phyloP scores from a whole-genome alignment of 64 coral and sea anemone genomes.

The Orbicella faveolata region DNA sequence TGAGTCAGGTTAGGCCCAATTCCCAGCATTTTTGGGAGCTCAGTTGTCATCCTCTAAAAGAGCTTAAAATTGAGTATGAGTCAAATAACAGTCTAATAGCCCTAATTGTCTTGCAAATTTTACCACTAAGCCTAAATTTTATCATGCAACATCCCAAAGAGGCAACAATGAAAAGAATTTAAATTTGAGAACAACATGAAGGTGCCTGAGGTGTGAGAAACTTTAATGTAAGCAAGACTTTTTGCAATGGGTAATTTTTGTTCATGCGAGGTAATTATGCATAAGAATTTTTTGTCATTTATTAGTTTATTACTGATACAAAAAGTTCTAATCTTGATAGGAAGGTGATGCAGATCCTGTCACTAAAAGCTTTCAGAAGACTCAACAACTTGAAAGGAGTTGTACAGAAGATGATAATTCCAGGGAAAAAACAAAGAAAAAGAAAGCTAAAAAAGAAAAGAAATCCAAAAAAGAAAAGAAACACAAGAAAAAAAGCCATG shows the following conservation, averaged over 20 bases:
- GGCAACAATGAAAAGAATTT: no score
- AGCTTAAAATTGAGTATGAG: no score
- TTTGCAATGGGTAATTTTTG: not conserved
- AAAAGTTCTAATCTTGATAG: not conserved
- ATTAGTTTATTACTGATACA: not conserved
- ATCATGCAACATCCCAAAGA: no score
- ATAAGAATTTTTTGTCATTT: not conserved
- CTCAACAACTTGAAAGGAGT: not conserved
- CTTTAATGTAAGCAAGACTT: not conserved
- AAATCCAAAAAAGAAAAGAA: slow-evolving; percentile 65
- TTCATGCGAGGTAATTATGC: no score
- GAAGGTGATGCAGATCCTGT: not conserved
- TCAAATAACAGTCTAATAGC: no score
- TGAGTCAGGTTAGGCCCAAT: no score
- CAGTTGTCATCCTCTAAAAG: no score
- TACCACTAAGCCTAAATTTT: no score
- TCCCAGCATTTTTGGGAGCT: no score
- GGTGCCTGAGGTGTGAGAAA: no score
- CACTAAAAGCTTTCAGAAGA: not conserved
- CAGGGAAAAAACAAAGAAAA: slow-evolving; percentile 36
- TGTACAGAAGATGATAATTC: not conserved
- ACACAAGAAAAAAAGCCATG: slow-evolving; percentile 45
- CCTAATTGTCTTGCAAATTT: no score
- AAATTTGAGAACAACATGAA: no score
- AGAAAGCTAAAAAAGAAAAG: slow-evolving; percentile 58